These are phyloP conservation scores for Lucilia cuprina DNA, from an alignment of 1,140 invertebrate genomes.

Conservation along the genomic window DNA sequence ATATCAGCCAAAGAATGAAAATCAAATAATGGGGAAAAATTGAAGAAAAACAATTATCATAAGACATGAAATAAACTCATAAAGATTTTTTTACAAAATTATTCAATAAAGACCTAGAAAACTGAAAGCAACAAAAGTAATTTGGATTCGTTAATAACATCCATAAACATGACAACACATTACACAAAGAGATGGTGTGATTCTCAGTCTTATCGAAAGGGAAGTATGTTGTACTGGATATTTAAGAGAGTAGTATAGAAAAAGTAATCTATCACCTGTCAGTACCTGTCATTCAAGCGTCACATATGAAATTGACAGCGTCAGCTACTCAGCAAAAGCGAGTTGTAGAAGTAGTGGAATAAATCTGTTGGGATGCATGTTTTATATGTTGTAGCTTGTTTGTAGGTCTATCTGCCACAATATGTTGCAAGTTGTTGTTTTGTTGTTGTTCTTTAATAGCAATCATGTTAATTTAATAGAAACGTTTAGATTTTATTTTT, in stretches of 20 bases:
- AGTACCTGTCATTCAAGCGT: constrained; percentile 62
- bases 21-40: too few species aligned
- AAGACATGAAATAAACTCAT: constrained; percentile 29
- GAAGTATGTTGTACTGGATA: background rate
- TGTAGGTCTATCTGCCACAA: background rate
- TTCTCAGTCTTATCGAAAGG: background rate
- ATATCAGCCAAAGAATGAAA: background rate
- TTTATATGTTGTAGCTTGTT: background rate
- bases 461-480: background rate
- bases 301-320: constrained; percentile 57
- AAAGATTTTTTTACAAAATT: background rate
- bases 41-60: background rate
- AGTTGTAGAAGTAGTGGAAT: too few species aligned
- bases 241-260: background rate
- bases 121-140: background rate
- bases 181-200: background rate
- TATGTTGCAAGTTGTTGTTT: constrained; percentile 21
- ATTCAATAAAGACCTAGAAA: background rate
- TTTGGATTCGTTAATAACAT: background rate
- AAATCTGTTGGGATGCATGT: background rate
- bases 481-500: constrained; percentile 31
- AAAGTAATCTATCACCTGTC: constrained; percentile 61
- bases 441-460: too few species aligned
- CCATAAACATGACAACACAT: background rate
- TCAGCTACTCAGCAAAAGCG: background rate